phyloP scores from a whole-genome alignment of 2,797 vertebrate species.

The Astyanax mexicanus region DNA sequence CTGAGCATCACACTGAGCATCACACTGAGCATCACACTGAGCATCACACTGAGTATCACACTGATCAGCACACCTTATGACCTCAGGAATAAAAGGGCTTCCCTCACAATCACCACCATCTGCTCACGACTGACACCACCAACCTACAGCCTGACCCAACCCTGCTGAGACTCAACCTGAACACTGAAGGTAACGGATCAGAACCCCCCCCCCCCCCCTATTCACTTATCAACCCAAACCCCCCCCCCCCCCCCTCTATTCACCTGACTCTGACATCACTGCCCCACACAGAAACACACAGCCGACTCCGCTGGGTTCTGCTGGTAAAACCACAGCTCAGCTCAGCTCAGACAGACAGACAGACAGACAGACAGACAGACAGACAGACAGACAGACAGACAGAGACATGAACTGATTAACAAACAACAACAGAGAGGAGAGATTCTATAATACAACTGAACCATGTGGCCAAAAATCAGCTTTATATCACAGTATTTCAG shows the following conservation, averaged over 20 bases:
- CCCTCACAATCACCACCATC: slow-evolving; percentile 70
- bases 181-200: slow-evolving; percentile 15
- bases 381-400: too few relatives aligned
- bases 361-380: too few relatives aligned
- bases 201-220: background rate
- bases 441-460: background rate
- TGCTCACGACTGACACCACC: slow-evolving; percentile 62
- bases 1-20: slow-evolving; percentile 38
- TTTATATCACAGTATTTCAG: too few relatives aligned
- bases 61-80: slow-evolving; percentile 46
- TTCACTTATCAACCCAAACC: too few relatives aligned
- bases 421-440: slow-evolving; percentile 37
- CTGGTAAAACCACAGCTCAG: background rate
- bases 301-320: background rate
- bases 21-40: slow-evolving; percentile 46
- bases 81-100: slow-evolving; percentile 55
- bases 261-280: slow-evolving; percentile 15
- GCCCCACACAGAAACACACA: background rate
- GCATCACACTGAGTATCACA: slow-evolving; percentile 55
- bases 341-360: slow-evolving; percentile 34
- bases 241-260: background rate
- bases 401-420: slow-evolving; percentile 35
- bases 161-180: slow-evolving; percentile 10
- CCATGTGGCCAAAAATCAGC: too few relatives aligned
- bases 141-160: slow-evolving; percentile 23